phyloP scores from a whole-genome alignment of 2,113 vertebrate species.

The Planiliza haematocheilus region DNA sequence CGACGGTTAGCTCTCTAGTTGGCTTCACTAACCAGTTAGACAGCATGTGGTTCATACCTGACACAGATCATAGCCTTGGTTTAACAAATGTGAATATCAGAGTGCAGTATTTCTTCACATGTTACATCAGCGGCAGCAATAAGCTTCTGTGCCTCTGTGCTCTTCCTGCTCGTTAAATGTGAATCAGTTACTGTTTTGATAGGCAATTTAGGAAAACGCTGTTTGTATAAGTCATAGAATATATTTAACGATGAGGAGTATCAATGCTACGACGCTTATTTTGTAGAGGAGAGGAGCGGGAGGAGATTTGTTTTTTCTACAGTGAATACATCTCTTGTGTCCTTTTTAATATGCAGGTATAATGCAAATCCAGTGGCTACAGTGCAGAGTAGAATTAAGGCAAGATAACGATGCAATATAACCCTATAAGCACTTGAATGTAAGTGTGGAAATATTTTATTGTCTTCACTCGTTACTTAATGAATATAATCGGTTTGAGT shows the following conservation, averaged over 20 bases:
- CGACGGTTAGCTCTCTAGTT: slow-evolving; percentile 6
- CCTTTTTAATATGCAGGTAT: slow-evolving; percentile 28
- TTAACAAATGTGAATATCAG: slow-evolving; percentile 44
- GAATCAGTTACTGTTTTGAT: slow-evolving; percentile 47
- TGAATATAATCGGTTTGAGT: neutral
- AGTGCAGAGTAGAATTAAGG: slow-evolving; percentile 30
- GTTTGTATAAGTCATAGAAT: slow-evolving; percentile 49
- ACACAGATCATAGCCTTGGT: slow-evolving; percentile 8
- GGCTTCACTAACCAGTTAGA: slow-evolving; percentile 18
- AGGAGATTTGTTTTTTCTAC: neutral
- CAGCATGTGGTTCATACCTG: neutral
- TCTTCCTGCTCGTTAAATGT: slow-evolving; percentile 66
- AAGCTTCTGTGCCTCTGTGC: slow-evolving; percentile 68
- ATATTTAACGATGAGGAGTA: slow-evolving; percentile 33
- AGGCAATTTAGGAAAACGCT: slow-evolving; percentile 32
- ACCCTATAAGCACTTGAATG: slow-evolving; percentile 68
- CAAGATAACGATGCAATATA: slow-evolving; percentile 61
- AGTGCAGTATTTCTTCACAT: slow-evolving; percentile 49
- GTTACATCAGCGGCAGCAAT: slow-evolving; percentile 66
- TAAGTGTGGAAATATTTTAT: slow-evolving; percentile 55
- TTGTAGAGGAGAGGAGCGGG: slow-evolving; percentile 24
- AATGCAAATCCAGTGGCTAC: slow-evolving; percentile 30
- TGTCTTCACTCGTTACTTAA: slow-evolving; percentile 32
- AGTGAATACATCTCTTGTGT: slow-evolving; percentile 40
- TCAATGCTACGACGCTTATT: slow-evolving; percentile 32